Evolutionary conservation across 2,797 vertebrate genomes (phyloP).

Genomic region (Pachyuromys duprasi): DNA sequence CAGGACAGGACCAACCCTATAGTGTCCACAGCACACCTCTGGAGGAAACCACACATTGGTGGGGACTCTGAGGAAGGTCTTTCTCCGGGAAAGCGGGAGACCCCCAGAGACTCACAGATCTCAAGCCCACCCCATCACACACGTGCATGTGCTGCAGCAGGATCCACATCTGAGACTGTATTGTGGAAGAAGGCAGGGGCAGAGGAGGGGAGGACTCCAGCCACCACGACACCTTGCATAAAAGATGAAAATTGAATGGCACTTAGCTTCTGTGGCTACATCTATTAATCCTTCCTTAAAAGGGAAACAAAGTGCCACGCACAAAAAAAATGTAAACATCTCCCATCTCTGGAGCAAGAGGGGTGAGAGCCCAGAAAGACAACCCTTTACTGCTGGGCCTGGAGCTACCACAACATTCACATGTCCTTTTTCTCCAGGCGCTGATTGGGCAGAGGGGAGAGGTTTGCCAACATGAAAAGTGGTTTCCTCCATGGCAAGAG

Average conservation of each 20-base stretch:
- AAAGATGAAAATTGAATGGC: background rate
- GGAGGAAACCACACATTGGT: background rate
- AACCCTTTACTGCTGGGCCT: slow-evolving; percentile 43
- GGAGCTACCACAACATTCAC: slow-evolving; percentile 9
- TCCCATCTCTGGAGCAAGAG: background rate
- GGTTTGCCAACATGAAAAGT: slow-evolving; percentile 85
- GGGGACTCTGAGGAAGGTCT: background rate
- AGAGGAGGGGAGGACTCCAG: background rate
- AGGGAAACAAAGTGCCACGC: slow-evolving; percentile 2
- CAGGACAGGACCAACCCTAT: background rate
- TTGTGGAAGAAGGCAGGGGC: background rate
- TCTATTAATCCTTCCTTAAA: slow-evolving; percentile 33
- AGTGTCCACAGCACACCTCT: background rate
- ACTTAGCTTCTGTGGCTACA: background rate
- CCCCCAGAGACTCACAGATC: background rate
- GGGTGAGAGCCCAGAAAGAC: background rate
- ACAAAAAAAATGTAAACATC: background rate
- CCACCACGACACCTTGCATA: accelerated
- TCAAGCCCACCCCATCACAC: accelerated
- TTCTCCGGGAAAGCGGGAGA: background rate
- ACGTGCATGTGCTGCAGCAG: no score
- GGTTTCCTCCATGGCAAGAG: slow-evolving; percentile 85
- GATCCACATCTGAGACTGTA: background rate
- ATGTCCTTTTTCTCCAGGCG: slow-evolving; percentile 77
- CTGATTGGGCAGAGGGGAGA: slow-evolving; percentile 83